Evolutionary conservation across 2,797 vertebrate genomes (phyloP), one percentile per base, ranked within the genome.

Genomic region (Trachurus trachurus): DNA sequence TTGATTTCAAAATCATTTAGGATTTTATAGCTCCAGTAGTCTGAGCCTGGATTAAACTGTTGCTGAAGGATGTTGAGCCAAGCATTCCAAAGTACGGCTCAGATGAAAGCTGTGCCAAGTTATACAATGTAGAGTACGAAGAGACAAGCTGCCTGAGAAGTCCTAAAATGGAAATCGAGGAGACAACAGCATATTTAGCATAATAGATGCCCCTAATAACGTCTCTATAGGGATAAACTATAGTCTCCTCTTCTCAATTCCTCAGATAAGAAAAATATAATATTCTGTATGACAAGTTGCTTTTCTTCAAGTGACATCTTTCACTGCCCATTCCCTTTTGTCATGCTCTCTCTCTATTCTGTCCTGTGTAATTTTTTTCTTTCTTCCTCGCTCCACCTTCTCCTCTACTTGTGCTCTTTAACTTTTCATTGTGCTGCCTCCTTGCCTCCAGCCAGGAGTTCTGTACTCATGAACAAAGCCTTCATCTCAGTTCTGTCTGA

Each of bases 401-500:
- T 74, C 56, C 39, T 68, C 22, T 70, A 42, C 37, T 49, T 76
- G 19, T 52, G 37, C 71, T 72, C 59, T 80, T 69, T 37, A 69
- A 63, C 63, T 80, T 78, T 85, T 73, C 37, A 69, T 75, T 49
- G 45, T 45, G 58, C 73, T 66, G 53, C 70, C 65, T 12, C 0
- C 39, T 78, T 37, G 63, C 76, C 86, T 88, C 52, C 1, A 82
- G 82, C 73, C 52, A 78, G 34, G 56, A 82, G 76, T 52, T 54
- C 34, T 39, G 12, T 49, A 50, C 29, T 76, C 71, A 76, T 81
- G 83, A 80, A 80, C 82, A 81, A 73, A 85, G 49, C 74, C 78
- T 91, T 90, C 72, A 81, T 88, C 79, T 84, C 21, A 7, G 76
- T 74, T 78, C 56, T 22, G 42, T 74, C 61, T 71, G 68, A 79